Conservation (phyloP, 2,797 vertebrate genomes). For the Psittacula echo region DNA sequence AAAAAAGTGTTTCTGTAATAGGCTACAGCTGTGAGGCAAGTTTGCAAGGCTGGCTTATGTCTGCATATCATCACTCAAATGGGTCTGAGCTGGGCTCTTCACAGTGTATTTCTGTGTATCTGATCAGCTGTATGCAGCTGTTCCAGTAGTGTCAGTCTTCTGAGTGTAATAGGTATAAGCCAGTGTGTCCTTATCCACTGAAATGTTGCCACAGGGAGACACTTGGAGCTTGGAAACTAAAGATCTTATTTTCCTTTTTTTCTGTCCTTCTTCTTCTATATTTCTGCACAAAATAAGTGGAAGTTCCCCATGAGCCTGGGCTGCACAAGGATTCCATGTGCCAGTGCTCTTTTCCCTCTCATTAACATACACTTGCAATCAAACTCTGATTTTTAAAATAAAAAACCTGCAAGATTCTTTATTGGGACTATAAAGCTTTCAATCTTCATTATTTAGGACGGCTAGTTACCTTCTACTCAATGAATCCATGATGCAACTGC, state of each 20-base stretch:
- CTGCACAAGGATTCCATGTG: background rate
- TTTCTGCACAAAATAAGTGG: background rate
- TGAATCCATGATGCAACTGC: constrained; percentile 64
- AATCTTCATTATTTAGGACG: constrained; percentile 72
- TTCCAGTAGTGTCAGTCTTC: background rate
- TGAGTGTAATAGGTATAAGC: background rate
- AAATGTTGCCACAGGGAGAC: background rate
- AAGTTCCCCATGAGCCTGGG: background rate
- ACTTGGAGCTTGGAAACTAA: background rate
- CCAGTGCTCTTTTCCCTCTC: constrained; percentile 30
- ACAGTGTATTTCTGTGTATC: background rate
- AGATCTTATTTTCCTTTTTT: background rate
- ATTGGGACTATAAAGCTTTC: constrained; percentile 54
- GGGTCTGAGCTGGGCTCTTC: background rate
- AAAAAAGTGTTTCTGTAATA: background rate
- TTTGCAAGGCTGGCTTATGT: constrained; percentile 9
- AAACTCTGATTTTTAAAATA: constrained; percentile 55
- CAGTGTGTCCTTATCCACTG: background rate
- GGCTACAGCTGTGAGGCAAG: background rate
- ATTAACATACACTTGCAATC: constrained; percentile 65
- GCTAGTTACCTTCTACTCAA: constrained; percentile 69
- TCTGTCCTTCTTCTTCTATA: background rate
- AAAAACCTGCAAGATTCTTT: constrained; percentile 51
- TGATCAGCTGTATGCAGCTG: background rate
- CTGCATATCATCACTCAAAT: background rate